Percentiles rank a stretch among this genome's conserved stretches.
These are phyloP conservation scores for Galerucella nymphaeae DNA, from an alignment of 2,888 invertebrate species.

Conservation along the genomic window DNA sequence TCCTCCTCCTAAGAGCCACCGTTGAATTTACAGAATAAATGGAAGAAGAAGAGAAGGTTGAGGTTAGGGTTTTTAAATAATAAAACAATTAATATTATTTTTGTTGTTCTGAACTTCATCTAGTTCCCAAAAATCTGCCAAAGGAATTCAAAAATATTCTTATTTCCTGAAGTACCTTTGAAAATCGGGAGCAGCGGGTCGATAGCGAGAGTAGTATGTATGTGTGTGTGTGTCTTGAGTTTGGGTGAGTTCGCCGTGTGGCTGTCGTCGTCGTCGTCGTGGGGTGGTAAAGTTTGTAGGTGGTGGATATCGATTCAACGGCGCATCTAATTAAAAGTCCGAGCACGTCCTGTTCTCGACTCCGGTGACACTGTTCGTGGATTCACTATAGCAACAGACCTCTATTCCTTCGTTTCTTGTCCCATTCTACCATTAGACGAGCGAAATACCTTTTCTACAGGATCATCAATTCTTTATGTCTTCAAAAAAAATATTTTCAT, in stretches of 20 bases:
- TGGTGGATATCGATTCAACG: constrained; percentile 62
- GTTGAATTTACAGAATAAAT: no score
- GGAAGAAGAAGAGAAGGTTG: no score
- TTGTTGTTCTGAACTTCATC: no score
- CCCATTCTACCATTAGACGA: constrained; percentile 10
- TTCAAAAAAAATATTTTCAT: neutral
- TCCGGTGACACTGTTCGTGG: constrained; percentile 66
- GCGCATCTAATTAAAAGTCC: constrained; percentile 66
- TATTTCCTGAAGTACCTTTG: no score
- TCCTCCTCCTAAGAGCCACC: no score
- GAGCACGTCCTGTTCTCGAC: constrained; percentile 64
- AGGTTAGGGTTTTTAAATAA: no score
- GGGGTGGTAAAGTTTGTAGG: constrained; percentile 30
- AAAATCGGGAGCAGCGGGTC: constrained; percentile 38
- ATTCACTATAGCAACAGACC: constrained; percentile 58
- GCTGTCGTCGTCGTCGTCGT: constrained; percentile 21
- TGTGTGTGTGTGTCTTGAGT: constrained; percentile 50
- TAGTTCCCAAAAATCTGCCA: no score
- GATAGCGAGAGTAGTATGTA: constrained; percentile 40
- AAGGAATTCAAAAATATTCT: no score
- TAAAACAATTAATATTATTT: no score
- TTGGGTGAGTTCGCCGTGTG: constrained; percentile 49
- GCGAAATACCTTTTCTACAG: constrained; percentile 1
- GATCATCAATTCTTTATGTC: neutral
- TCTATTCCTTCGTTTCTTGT: constrained; percentile 11